Conservation (phyloP, 2,113 vertebrate genomes). For the Hylia prasina region DNA sequence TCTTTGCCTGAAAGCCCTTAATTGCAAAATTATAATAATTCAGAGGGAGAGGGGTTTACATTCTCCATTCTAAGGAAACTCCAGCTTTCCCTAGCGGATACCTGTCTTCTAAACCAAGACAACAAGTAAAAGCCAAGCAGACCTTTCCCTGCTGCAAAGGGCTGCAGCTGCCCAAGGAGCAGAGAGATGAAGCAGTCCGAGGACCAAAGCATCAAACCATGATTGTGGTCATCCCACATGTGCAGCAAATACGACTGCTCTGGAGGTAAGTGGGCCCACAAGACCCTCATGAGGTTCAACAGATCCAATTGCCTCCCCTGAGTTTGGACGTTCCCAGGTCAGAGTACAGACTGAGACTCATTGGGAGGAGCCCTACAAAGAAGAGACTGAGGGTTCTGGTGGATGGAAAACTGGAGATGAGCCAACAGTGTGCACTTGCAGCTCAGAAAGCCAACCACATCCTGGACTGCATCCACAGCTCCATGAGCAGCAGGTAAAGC, state of each 20-base stretch:
- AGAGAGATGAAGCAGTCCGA: neutral
- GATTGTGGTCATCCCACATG: neutral
- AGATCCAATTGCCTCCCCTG: no score
- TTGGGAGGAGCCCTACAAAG: neutral
- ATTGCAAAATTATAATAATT: no score
- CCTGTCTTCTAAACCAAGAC: no score
- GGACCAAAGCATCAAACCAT: fast-evolving
- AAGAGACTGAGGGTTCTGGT: neutral
- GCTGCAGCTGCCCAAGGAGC: neutral
- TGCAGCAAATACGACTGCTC: neutral
- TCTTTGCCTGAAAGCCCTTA: no score
- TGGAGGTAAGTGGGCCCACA: neutral
- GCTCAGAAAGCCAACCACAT: neutral
- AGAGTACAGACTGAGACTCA: neutral
- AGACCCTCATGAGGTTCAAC: neutral
- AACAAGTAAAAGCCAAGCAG: neutral
- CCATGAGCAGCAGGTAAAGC: neutral
- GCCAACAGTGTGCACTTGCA: neutral
- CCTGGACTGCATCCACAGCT: neutral
- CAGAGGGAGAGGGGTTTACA: no score
- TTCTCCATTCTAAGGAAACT: no score
- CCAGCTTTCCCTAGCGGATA: no score
- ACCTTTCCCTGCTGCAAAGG: neutral
- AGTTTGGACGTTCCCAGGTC: neutral
- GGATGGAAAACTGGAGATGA: neutral